Conservation (phyloP, 2,888 invertebrate genomes). For the Amiota minor region DNA sequence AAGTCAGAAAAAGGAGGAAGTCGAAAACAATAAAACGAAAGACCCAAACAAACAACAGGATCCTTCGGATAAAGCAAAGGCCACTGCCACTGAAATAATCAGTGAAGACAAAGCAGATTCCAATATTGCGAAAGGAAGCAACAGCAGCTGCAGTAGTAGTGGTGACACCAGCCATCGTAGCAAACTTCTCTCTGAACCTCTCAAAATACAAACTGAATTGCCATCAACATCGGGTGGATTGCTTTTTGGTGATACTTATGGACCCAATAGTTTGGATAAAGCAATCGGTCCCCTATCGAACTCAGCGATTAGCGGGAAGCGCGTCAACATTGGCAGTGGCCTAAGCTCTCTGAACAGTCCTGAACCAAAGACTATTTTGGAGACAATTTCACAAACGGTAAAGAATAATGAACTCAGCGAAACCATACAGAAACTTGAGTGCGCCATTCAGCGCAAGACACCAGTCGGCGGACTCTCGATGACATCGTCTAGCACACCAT, state of each 20-base stretch:
- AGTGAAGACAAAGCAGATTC: not conserved
- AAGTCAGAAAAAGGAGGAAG: conserved; percentile 76
- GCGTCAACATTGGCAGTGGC: conserved; percentile 31
- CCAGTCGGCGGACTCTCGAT: conserved; percentile 57
- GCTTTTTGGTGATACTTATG: conserved; percentile 48
- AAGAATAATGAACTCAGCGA: conserved; percentile 79
- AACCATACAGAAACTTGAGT: conserved; percentile 78
- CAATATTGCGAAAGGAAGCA: conserved; percentile 21
- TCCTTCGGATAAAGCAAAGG: conserved; percentile 41
- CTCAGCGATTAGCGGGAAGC: conserved; percentile 45
- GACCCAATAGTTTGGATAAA: conserved; percentile 37
- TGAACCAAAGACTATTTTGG: conserved; percentile 70
- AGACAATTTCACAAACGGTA: conserved; percentile 63
- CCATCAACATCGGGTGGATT: conserved; percentile 33
- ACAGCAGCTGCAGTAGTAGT: conserved; percentile 35
- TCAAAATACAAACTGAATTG: conserved; percentile 64
- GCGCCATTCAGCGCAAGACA: conserved; percentile 71
- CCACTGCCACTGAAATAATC: not conserved
- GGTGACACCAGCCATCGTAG: conserved; percentile 41
- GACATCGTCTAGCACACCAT: conserved; percentile 53
- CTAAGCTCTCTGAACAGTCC: conserved; percentile 60
- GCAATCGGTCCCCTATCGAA: conserved; percentile 28
- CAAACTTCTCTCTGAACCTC: conserved; percentile 60
- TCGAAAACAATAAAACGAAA: conserved; percentile 74
- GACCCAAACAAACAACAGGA: conserved; percentile 63